phyloP scores from a whole-genome alignment of 2,797 vertebrate genomes.

The Esox lucius region DNA sequence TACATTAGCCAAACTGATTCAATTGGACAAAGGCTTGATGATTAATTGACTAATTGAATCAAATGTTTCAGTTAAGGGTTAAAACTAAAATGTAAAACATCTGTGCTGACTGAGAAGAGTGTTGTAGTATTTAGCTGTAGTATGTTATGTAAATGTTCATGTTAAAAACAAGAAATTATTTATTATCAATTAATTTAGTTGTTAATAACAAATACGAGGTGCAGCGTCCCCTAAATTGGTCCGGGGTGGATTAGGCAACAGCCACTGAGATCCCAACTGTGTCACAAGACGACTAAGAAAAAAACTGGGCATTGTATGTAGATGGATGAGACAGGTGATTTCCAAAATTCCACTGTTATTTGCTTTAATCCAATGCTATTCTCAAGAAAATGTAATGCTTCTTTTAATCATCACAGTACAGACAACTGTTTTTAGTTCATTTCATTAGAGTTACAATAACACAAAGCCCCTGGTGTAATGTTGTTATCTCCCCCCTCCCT shows the following conservation, averaged over 20 bases:
- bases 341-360: not conserved
- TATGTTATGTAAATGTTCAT: slow-evolving; percentile 1
- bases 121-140: not conserved
- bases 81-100: too few relatives aligned
- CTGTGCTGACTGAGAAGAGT: too few relatives aligned
- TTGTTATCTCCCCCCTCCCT: slow-evolving; percentile 41
- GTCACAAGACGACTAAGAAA: not conserved
- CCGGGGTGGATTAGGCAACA: not conserved
- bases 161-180: not conserved
- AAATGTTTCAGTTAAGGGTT: too few relatives aligned
- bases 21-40: too few relatives aligned
- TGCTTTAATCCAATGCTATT: slow-evolving; percentile 11
- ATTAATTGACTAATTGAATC: too few relatives aligned
- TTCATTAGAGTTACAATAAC: slow-evolving; percentile 1
- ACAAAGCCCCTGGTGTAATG: slow-evolving; percentile 42
- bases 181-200: not conserved
- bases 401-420: not conserved
- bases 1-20: too few relatives aligned
- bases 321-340: not conserved
- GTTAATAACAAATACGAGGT: not conserved
- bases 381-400: not conserved
- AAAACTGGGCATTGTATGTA: not conserved
- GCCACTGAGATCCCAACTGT: not conserved
- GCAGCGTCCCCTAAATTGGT: not conserved
- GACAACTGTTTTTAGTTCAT: not conserved